Base-by-base conservation (phyloP, 2,797 vertebrate genomes). In the Dallia pectoralis region DNA sequence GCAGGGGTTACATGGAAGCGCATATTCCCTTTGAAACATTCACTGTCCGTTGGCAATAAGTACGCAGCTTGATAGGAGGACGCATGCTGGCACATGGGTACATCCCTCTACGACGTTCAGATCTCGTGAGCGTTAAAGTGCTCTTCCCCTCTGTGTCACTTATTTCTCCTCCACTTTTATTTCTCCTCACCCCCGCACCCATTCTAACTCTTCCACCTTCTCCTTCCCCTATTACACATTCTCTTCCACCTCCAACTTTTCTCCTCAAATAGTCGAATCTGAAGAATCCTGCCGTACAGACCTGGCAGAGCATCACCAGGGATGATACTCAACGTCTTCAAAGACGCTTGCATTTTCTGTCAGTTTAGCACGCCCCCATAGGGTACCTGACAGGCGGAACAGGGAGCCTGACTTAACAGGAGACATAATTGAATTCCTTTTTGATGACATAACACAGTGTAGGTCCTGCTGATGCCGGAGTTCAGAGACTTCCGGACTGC, bases 381-480 rank as follows among this genome's bases (percentile, higher is more conserved):
- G 19, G 3, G 11, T 69, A 67, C 48, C 9, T 82, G 74, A 84
- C 59, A 27, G 79, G 80, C 62, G 36, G 62, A 62, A 18, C 14
- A 76, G 66, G 72, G 25, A 85, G 74, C 71, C 67, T 33, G 72
- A 44, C 9, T 56, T 82, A 83, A 88, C 83, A 82, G 76, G 78
- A 81, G 77, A 88, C 84, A 76, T 79, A 77, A 79, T 67, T 67
- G 76, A 77, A 77, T 79, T 68, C 51, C 49, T 79, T 82, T 69
- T 73, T 82, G 73, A 81, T 84, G 53, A 59, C 53, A 64, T 64
- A 76, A 79, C 76, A 44, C 8, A 44, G 40, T 12, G 74, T 76
- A 81, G 84, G 75, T 70, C 69, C 73, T 6, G 73, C 48, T 74
- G 77, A 77, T 77, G 80, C 68, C 53, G 68, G 75, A 81, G 73